phyloP scores from a whole-genome alignment of 2,113 vertebrate species.

The Puntigrus tetrazona region DNA sequence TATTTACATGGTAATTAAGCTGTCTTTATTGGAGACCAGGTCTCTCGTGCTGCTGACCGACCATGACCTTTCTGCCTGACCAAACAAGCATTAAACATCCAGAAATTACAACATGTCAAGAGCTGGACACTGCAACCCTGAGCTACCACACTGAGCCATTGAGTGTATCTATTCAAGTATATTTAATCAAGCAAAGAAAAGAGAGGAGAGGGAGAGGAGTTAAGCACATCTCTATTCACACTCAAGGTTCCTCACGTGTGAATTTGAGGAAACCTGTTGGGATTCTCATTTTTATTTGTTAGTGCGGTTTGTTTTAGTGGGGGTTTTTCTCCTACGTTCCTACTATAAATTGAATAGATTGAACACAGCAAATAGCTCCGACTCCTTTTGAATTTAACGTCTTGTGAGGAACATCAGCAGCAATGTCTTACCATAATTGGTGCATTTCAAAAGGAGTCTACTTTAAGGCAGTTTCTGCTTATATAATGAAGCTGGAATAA shows the following conservation, averaged over 20 bases:
- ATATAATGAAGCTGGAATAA: neutral
- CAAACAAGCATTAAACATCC: slow-evolving; percentile 38
- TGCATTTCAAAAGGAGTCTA: neutral
- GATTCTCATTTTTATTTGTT: slow-evolving; percentile 13
- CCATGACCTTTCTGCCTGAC: slow-evolving; percentile 47
- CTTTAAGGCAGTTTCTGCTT: neutral
- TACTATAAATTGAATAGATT: neutral
- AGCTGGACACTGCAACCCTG: slow-evolving; percentile 25
- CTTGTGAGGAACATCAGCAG: neutral
- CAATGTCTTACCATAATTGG: neutral
- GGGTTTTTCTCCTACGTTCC: neutral
- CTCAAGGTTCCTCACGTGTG: slow-evolving; percentile 32
- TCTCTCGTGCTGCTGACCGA: slow-evolving; percentile 22
- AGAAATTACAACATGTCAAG: slow-evolving; percentile 49
- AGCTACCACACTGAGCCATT: slow-evolving; percentile 37
- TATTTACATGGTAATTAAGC: slow-evolving; percentile 61
- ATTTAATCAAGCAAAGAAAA: slow-evolving; percentile 47
- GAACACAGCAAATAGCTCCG: neutral
- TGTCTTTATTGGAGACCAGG: slow-evolving; percentile 16
- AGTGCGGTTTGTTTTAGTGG: neutral
- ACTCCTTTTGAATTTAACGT: neutral
- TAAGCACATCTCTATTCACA: slow-evolving; percentile 38
- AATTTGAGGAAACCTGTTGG: slow-evolving; percentile 45
- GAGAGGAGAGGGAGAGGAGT: slow-evolving; percentile 11
- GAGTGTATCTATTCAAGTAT: slow-evolving; percentile 47